A percentile compares a stretch with the other conserved stretches of the same genome.
phyloP scores from a whole-genome alignment of 2,797 vertebrate species.

The Paedocypris micromegethes region DNA sequence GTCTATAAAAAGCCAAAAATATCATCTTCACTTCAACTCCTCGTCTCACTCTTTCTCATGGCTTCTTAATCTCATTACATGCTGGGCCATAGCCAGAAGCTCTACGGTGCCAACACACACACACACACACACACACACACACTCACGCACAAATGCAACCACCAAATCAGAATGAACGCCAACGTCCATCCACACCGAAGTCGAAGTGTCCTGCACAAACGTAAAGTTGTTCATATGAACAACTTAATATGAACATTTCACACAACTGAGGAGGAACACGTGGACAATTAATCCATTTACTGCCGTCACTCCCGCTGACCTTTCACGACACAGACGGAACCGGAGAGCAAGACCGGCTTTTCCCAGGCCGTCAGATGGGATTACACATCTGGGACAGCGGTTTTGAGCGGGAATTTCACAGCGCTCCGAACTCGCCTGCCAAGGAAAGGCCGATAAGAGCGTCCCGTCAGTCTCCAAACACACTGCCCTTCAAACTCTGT shows the following conservation, averaged over 20 bases:
- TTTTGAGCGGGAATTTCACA: conserved; percentile 36
- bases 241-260: too few relatives aligned
- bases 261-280: conserved; percentile 5
- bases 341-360: conserved; percentile 22
- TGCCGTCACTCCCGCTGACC: conserved; percentile 37
- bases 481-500: conserved; percentile 17
- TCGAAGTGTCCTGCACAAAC: conserved; percentile 11
- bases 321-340: conserved; percentile 39
- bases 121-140: conserved; percentile 16
- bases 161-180: conserved; percentile 13
- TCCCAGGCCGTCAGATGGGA: conserved; percentile 19
- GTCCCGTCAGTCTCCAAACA: conserved; percentile 32
- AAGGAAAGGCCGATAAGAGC: conserved; percentile 46
- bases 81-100: conserved; percentile 37
- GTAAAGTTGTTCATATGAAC: not conserved
- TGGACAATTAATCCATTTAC: conserved; percentile 43
- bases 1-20: too few relatives aligned
- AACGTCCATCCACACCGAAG: conserved; percentile 30
- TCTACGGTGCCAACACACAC: conserved; percentile 31
- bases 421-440: conserved; percentile 27
- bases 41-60: conserved; percentile 11
- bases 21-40: conserved; percentile 25
- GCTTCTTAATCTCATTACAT: conserved; percentile 45
- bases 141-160: conserved; percentile 3
- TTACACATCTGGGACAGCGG: conserved; percentile 31